Base-by-base conservation (phyloP, 2,888 invertebrate species). In the Mechanitis mazaeus region DNA sequence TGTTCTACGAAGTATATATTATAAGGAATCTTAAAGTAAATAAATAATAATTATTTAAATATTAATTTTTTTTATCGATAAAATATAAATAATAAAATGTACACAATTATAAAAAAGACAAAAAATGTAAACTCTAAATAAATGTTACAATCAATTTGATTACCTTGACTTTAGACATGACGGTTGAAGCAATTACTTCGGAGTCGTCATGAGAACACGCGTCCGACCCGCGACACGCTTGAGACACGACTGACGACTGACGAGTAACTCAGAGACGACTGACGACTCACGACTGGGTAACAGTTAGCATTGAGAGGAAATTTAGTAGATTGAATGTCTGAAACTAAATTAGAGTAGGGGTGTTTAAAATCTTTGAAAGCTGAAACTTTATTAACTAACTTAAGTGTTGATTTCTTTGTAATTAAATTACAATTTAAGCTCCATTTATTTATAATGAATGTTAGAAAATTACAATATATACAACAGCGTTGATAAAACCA, bases 111-210 rank as follows among this genome's bases (percentile, higher is more conserved):
- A 3, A 33, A 46, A 33, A 45, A 45, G 20, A 35, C 11, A 61
- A 50, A 63, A 61, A 58, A 57, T 35, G 63, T 38, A 63, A 64
- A 63, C 50, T 63, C 58, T 7, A 63, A 67, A 66, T 64, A 68
- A 66, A 68, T 59, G 45, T 38, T 45, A 69, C 64, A 75, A 72
- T 68, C 72, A 79, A 78, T 75, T 71, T 68, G 69, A 68, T 81
- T 84, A 84, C 84, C 84, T 84, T 84, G 81, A 84, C 75, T 83
- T 84, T 84, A 71, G 84, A 83, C 84, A 84, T 84, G 78, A 71
- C 75, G 81, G 68, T 70, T 69, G 71, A 55, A 59, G 63, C 71
- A 70, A 71, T 73, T 71, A 71, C 61, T 65, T 66, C 53, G 69
- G 66, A 64, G 63, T 63, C 72, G 71, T 74, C 73, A 72, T 74